Evolutionary conservation across 1,140 invertebrate species (phyloP), one percentile per base, ranked within the genome.

Genomic region (Bilobella aurantiaca): DNA sequence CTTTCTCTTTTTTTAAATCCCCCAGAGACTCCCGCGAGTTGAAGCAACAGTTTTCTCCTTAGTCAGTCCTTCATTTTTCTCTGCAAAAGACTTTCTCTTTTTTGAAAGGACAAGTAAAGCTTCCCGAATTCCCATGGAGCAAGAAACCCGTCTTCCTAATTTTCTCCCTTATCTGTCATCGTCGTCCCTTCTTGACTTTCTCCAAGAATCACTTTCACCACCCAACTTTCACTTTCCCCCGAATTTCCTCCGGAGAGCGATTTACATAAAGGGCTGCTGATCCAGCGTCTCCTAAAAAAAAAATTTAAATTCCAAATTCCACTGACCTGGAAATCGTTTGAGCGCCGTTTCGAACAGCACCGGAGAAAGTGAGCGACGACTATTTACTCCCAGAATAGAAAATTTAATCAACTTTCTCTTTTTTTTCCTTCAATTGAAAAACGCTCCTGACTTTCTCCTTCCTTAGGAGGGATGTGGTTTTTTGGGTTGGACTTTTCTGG

Each of bases 31-130:
- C 8, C 34, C 34, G 49, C 5, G 14, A 16, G 12, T 53, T 53
- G 49, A 53, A 53, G 49, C 49, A 53, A 53, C 49, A 53, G 49
- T 53, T 53, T 53, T 53, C 49, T 53, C 49, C 23, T 8, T 53
- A 8, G 14, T 53, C 23, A 16, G 14, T 53, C 25, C 25, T 23
- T 5, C 25, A 23, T 5, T 16, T 53, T 23, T 53, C 21, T 53
- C 49, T 53, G 12, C 25, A 42, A 8, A 42, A 42, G 49, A 53
- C 49, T 14, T 23, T 53, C 49, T 23, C 49, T 8, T 23, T n/a
- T n/a, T n/a, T n/a, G n/a, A n/a, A n/a, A n/a, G n/a, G n/a, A n/a
- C n/a, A n/a, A n/a, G n/a, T n/a, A n/a, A n/a, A n/a, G n/a, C n/a
- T n/a, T n/a, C n/a, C 49, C 25, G 49, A 53, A 53, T 53, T 16